Percentiles rank a stretch among this genome's conserved stretches.
Conservation (phyloP, 1,140 invertebrate species). For the Oreohelix idahoensis region DNA sequence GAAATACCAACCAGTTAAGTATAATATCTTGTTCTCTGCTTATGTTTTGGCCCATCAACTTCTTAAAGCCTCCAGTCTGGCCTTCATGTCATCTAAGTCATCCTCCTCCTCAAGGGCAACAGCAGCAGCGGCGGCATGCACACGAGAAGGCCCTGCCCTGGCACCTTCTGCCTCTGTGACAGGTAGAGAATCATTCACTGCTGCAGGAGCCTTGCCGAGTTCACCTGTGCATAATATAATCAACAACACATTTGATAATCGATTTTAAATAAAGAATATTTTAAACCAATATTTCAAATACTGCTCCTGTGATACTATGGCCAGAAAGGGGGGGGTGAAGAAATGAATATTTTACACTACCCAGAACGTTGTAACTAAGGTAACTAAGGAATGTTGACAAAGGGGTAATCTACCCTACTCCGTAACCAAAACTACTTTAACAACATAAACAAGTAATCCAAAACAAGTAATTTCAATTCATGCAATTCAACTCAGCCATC, state of each 20-base stretch:
- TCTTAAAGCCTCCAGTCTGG: constrained; percentile 84
- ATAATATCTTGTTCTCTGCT: neutral
- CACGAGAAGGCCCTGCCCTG: constrained; percentile 57
- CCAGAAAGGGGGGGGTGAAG: too few relatives aligned
- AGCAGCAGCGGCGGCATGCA: constrained; percentile 36
- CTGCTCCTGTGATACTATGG: too few relatives aligned
- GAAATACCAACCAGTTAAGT: neutral
- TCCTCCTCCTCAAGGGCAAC: constrained; percentile 79
- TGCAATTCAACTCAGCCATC: too few relatives aligned
- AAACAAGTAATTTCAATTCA: too few relatives aligned
- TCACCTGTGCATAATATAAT: constrained; percentile 74
- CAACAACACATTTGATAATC: neutral
- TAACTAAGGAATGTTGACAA: too few relatives aligned
- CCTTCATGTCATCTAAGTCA: constrained; percentile 89
- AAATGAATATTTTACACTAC: too few relatives aligned
- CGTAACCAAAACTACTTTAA: too few relatives aligned
- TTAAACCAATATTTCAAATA: too few relatives aligned
- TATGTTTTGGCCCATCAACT: constrained; percentile 77
- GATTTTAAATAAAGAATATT: neutral
- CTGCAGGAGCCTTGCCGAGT: constrained; percentile 84
- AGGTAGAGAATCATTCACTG: constrained; percentile 71
- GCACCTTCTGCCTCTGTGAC: constrained; percentile 74
- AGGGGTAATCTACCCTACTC: too few relatives aligned
- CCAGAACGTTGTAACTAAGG: too few relatives aligned
- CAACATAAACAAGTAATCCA: too few relatives aligned